Evolutionary conservation across 2,888 invertebrate genomes (phyloP).

Genomic region (Dicranocentrus wangi): DNA sequence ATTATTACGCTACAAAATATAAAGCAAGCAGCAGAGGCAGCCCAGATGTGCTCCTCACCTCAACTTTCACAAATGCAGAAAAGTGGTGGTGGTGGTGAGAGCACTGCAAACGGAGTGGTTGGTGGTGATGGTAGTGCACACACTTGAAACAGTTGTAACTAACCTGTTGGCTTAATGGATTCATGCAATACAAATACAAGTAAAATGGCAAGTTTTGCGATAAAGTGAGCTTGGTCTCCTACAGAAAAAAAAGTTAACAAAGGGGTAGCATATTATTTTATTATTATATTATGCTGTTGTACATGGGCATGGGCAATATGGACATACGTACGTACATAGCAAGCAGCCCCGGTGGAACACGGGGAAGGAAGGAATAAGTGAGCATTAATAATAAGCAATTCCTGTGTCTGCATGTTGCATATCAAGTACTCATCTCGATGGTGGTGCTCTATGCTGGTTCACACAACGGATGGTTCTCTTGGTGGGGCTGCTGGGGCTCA

Average conservation of each 20-base stretch:
- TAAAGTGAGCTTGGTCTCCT: no score
- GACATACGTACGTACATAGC: no score
- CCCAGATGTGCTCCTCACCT: background rate
- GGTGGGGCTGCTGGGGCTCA: background rate
- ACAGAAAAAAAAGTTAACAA: no score
- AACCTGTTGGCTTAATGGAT: conserved; percentile 38
- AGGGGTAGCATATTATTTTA: no score
- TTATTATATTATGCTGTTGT: no score
- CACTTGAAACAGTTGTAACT: conserved; percentile 24
- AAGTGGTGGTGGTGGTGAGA: conserved; percentile 39
- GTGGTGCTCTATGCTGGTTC: background rate
- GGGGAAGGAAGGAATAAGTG: conserved; percentile 45
- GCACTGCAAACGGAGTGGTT: no score
- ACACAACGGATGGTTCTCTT: background rate
- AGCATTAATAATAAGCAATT: conserved; percentile 26
- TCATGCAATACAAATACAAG: conserved; percentile 28
- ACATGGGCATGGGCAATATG: no score
- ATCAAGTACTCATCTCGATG: no score
- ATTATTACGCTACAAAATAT: background rate
- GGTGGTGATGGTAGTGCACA: background rate
- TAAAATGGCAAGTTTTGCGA: conserved; percentile 25
- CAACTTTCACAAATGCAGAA: conserved; percentile 46
- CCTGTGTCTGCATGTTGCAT: conserved; percentile 23
- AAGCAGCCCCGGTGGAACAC: no score
- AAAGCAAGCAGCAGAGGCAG: no score